Evolutionary conservation across 2,797 vertebrate genomes (phyloP), one percentile per base, ranked within the genome.

Genomic region (Mormyrops boulengeri): DNA sequence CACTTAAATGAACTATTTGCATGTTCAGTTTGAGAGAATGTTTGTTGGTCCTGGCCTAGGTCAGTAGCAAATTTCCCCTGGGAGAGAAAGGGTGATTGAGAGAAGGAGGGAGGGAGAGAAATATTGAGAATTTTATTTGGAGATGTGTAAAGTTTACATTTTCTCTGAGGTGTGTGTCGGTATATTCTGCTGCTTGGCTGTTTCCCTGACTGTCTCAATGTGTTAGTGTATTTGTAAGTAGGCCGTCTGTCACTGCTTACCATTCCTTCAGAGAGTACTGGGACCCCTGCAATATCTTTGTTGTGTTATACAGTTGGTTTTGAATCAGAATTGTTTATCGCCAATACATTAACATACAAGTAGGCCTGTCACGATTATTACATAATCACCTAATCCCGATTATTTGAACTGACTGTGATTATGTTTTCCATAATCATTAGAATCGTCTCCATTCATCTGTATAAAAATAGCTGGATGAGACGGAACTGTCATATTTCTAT

Each of bases 11-110:
- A 77, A 77, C 38, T 41, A 77, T 38, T 77, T 38, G 38, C 69
- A 77, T 77, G 69, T 77, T 77, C 34, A 77, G 69, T 77, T 41
- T 77, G 34, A 41, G 69, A 77, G 69, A 77, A 77, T 77, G 69
- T 17, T 77, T 77, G 34, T 4, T 41, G 30, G 12, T 41, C 6
- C 38, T 38, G 69, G 34, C 4, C 0, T 7, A 7, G 69, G 69
- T 77, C 2, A 77, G 69, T 41, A 38, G 38, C 34, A 41, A 6
- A 77, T 41, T 77, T 77, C 69, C 38, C 69, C 38, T 41, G 69
- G 5, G 69, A 41, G 34, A 77, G 14, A 19, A 12, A 19, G 12
- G 69, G 30, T 0, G 22, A 77, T 17, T 6, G 30, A 77, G 69
- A 41, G 69, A 17, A 41, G 60, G 19, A 62, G 5, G 34, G 34